Conservation (phyloP, 2,113 vertebrate species). For the Chamaetylas fuelleborni region DNA sequence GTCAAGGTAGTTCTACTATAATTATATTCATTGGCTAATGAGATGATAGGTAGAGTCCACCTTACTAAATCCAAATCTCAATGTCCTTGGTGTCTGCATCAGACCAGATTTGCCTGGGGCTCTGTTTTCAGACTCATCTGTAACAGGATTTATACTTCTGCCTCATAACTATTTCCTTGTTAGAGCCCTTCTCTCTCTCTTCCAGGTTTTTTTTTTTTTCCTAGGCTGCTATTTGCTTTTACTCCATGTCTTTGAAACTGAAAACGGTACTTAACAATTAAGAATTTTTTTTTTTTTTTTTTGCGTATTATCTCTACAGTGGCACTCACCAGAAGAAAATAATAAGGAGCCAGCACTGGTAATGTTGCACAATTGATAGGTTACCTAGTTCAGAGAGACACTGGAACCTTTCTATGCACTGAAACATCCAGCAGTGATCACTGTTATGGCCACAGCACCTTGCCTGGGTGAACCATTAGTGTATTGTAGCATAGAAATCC, state of each 20-base stretch:
- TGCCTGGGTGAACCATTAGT: constrained; percentile 37
- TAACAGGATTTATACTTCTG: neutral
- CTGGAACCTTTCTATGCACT: neutral
- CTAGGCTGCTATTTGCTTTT: neutral
- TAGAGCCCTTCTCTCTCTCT: neutral
- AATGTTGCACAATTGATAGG: constrained; percentile 24
- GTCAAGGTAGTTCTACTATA: neutral
- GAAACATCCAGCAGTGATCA: constrained; percentile 13
- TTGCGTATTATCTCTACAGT: neutral
- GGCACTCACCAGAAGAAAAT: constrained; percentile 4
- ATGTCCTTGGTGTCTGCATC: neutral
- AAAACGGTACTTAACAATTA: constrained; percentile 17
- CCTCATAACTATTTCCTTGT: neutral
- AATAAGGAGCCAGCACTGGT: neutral
- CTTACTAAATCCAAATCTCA: neutral
- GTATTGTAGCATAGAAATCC: constrained; percentile 10
- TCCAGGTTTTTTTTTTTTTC: neutral
- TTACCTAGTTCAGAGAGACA: constrained; percentile 33
- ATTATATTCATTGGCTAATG: neutral
- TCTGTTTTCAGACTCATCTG: neutral
- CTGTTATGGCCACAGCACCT: constrained; percentile 4
- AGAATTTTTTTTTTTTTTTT: constrained; percentile 7
- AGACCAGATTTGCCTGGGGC: neutral
- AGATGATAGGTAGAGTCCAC: neutral
- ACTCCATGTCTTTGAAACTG: neutral